These are phyloP conservation scores for Otus sunia DNA, from an alignment of 2,113 vertebrate species.

Conservation along the genomic window DNA sequence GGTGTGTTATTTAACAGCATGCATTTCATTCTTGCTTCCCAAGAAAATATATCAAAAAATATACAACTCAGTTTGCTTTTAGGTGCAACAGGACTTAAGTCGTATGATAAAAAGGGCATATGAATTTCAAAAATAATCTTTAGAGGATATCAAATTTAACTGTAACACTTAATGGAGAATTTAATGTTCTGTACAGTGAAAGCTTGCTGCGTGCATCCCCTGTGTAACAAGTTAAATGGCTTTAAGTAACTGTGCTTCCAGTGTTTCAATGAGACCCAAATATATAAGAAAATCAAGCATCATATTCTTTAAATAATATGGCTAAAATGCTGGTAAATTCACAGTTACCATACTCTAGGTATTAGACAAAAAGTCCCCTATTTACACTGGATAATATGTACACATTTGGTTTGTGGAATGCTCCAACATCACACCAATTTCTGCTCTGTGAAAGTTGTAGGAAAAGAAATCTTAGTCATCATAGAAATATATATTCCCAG, in stretches of 20 bases:
- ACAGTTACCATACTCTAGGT: constrained; percentile 6
- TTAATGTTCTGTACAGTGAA: neutral
- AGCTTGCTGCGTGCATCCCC: neutral
- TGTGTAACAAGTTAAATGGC: constrained; percentile 46
- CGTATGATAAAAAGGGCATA: neutral
- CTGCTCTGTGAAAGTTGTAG: neutral
- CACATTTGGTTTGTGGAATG: constrained; percentile 66
- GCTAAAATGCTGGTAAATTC: constrained; percentile 66
- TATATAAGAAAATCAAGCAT: constrained; percentile 33
- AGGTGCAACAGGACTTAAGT: neutral
- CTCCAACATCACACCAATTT: neutral
- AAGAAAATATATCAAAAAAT: neutral
- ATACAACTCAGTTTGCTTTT: neutral
- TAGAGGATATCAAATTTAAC: neutral
- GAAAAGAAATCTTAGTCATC: constrained; percentile 10
- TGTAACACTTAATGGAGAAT: neutral
- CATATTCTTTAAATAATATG: constrained; percentile 57
- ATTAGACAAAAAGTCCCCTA: constrained; percentile 19
- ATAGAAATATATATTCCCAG: constrained; percentile 24
- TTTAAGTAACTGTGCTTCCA: constrained; percentile 60
- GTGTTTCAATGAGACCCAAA: constrained; percentile 3
- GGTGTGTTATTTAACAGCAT: neutral
- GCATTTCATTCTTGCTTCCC: neutral
- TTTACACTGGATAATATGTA: constrained; percentile 58
- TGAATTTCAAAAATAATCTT: neutral